Evolutionary conservation across 2,113 vertebrate species (phyloP).

Genomic region (Dendrocopos noguchii): DNA sequence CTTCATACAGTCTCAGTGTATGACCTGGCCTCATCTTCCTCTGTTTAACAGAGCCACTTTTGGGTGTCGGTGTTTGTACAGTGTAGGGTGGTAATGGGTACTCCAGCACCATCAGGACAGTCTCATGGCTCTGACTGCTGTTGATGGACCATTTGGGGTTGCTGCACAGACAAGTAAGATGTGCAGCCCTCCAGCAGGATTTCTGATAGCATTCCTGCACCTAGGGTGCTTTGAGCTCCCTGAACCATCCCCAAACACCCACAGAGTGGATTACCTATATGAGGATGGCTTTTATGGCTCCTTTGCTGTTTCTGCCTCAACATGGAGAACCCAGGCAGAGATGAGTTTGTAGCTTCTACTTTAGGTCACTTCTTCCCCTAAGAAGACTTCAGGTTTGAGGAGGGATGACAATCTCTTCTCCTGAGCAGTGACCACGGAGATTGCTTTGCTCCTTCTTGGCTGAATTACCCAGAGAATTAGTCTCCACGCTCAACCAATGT

Average conservation of each 20-base stretch:
- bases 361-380: background rate
- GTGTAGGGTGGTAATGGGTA: fast-evolving
- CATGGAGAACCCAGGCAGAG: fast-evolving
- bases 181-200: background rate
- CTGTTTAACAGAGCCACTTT: background rate
- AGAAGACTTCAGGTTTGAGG: no score
- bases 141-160: fast-evolving
- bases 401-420: background rate
- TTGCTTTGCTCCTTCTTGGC: background rate
- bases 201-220: background rate
- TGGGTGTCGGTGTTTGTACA: background rate
- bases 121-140: fast-evolving
- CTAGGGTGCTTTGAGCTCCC: fast-evolving
- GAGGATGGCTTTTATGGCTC: background rate
- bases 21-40: background rate
- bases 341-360: background rate
- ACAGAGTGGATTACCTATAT: fast-evolving
- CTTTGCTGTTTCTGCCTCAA: background rate
- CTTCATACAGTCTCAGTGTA: fast-evolving
- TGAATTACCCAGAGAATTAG: background rate
- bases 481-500: fast-evolving
- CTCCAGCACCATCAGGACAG: background rate
- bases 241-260: fast-evolving
- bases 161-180: fast-evolving
- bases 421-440: fast-evolving